phyloP scores from a whole-genome alignment of 2,113 vertebrate genomes.

The Oreochromis tanganicae region DNA sequence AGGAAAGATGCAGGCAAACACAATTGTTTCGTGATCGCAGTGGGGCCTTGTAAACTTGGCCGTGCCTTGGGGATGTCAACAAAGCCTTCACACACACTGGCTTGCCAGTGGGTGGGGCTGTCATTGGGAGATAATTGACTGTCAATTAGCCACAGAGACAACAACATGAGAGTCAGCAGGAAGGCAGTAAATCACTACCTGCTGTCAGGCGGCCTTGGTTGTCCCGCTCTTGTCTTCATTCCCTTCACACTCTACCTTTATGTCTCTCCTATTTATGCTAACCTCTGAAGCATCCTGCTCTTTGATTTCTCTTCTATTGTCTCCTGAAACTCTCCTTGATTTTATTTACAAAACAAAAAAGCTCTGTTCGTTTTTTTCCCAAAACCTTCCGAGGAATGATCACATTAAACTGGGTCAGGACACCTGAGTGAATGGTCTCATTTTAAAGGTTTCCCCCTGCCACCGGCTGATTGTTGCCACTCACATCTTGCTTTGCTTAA shows the following conservation, averaged over 20 bases:
- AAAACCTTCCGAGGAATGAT: not conserved
- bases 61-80: conserved; percentile 28
- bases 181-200: conserved; percentile 56
- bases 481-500: not conserved
- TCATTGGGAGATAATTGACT: conserved; percentile 61
- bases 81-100: conserved; percentile 27
- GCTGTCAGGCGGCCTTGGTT: conserved; percentile 34
- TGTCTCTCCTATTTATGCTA: not conserved
- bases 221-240: not conserved
- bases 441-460: conserved; percentile 10
- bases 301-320: not conserved
- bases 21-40: conserved; percentile 47
- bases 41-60: conserved; percentile 22
- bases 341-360: not conserved
- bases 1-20: not conserved
- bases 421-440: not conserved
- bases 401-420: not conserved
- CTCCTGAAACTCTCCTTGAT: not conserved
- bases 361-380: not conserved
- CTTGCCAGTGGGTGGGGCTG: conserved; percentile 24
- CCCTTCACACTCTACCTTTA: not conserved
- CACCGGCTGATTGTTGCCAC: not conserved
- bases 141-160: conserved; percentile 56
- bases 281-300: not conserved
- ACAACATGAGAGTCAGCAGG: conserved; percentile 39